These are phyloP conservation scores for Magallana gigas DNA, from an alignment of 1,140 invertebrate species.

Conservation along the genomic window DNA sequence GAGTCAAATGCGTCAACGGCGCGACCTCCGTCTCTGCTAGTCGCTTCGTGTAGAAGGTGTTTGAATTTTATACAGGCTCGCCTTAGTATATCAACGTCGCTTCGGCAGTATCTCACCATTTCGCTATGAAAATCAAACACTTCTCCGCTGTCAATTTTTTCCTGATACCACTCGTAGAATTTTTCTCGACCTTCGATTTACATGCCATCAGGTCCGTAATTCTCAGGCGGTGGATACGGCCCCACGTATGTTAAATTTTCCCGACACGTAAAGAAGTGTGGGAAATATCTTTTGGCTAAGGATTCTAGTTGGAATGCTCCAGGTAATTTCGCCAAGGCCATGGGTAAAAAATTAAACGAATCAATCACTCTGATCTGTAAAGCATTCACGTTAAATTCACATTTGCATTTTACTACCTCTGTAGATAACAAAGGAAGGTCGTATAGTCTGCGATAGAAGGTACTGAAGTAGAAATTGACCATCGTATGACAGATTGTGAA, in stretches of 20 bases:
- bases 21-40: slow-evolving; percentile 20
- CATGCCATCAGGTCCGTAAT: slow-evolving; percentile 52
- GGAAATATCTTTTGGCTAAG: slow-evolving; percentile 54
- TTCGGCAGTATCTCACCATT: slow-evolving; percentile 51
- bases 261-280: slow-evolving; percentile 45
- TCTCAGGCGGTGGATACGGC: slow-evolving; percentile 42
- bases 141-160: slow-evolving; percentile 30
- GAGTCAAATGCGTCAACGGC: slow-evolving; percentile 35
- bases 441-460: slow-evolving; percentile 14
- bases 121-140: slow-evolving; percentile 56
- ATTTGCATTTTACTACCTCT: background rate
- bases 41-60: slow-evolving; percentile 42
- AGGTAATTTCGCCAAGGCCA: slow-evolving; percentile 44
- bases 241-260: slow-evolving; percentile 48
- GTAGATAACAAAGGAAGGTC: slow-evolving; percentile 7
- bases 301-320: slow-evolving; percentile 47
- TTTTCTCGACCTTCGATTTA: slow-evolving; percentile 39
- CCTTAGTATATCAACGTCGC: slow-evolving; percentile 56
- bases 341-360: slow-evolving; percentile 26
- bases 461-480: slow-evolving; percentile 41
- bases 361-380: slow-evolving; percentile 49
- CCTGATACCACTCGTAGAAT: slow-evolving; percentile 53
- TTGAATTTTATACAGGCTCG: slow-evolving; percentile 47
- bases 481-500: slow-evolving; percentile 41
- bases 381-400: background rate